A percentile compares a stretch with the other conserved stretches of the same genome.
phyloP scores from a whole-genome alignment of 1,140 invertebrate genomes.

The Tenebrio molitor region DNA sequence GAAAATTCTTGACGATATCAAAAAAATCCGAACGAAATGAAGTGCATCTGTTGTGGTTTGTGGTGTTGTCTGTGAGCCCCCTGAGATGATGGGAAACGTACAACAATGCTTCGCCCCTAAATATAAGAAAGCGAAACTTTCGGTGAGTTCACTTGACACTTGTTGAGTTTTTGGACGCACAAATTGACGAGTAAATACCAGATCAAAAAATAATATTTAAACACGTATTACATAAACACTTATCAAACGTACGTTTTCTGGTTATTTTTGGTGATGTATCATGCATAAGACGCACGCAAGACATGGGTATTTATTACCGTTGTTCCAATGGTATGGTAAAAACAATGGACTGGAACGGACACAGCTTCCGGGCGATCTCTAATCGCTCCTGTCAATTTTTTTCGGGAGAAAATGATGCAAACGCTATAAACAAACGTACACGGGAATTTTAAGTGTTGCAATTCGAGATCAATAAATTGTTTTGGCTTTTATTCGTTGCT shows the following conservation, averaged over 20 bases:
- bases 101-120: constrained; percentile 61
- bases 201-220: constrained; percentile 2
- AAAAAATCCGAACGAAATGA: neutral
- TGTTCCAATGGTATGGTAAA: neutral
- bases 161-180: constrained; percentile 2
- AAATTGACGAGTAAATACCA: constrained; percentile 1
- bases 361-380: too few species aligned
- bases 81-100: constrained; percentile 59
- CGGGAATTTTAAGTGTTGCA: neutral
- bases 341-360: neutral
- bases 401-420: too few species aligned
- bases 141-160: constrained; percentile 33
- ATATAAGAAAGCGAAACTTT: constrained; percentile 50
- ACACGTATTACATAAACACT: constrained; percentile 35
- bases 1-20: too few species aligned
- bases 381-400: too few species aligned
- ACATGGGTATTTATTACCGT: constrained; percentile 33
- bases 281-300: constrained; percentile 36
- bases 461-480: neutral
- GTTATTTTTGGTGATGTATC: constrained; percentile 50
- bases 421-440: too few species aligned
- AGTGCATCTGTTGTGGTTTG: neutral
- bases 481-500: neutral
- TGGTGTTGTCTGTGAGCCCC: constrained; percentile 9
- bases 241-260: constrained; percentile 37